phyloP scores from a whole-genome alignment of 2,113 vertebrate species.

The Alouatta palliata region DNA sequence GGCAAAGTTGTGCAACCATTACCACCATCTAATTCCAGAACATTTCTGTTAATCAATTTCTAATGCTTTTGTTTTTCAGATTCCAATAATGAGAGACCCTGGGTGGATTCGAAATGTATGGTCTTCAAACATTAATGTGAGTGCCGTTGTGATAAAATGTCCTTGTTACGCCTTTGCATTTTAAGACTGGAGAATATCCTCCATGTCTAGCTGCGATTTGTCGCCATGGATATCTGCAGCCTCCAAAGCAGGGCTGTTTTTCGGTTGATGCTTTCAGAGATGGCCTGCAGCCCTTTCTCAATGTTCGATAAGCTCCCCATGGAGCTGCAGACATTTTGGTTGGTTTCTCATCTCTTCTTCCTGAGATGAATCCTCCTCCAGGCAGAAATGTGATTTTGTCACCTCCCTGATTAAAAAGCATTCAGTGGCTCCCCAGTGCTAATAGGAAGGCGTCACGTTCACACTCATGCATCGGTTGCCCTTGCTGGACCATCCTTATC shows the following conservation, averaged over 20 bases:
- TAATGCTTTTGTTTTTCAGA: constrained; percentile 78
- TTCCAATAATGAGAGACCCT: constrained; percentile 85
- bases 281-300: not conserved
- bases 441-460: fast-evolving
- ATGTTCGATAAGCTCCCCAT: fast-evolving
- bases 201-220: fast-evolving
- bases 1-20: fast-evolving
- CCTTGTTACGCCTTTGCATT: fast-evolving
- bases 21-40: not conserved
- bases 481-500: fast-evolving
- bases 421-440: not conserved
- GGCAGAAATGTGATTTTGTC: not conserved
- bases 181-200: not conserved
- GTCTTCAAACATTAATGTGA: constrained; percentile 85
- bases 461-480: fast-evolving
- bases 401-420: not conserved
- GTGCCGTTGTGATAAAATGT: not conserved
- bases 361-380: fast-evolving
- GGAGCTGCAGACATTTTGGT: no score
- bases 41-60: not conserved
- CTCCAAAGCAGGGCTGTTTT: not conserved
- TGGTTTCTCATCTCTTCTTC: not conserved
- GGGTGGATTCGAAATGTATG: constrained; percentile 86
- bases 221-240: fast-evolving
- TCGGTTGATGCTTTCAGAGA: fast-evolving